Evolutionary conservation across 2,797 vertebrate species (phyloP).

Genomic region (Alectoris magna): DNA sequence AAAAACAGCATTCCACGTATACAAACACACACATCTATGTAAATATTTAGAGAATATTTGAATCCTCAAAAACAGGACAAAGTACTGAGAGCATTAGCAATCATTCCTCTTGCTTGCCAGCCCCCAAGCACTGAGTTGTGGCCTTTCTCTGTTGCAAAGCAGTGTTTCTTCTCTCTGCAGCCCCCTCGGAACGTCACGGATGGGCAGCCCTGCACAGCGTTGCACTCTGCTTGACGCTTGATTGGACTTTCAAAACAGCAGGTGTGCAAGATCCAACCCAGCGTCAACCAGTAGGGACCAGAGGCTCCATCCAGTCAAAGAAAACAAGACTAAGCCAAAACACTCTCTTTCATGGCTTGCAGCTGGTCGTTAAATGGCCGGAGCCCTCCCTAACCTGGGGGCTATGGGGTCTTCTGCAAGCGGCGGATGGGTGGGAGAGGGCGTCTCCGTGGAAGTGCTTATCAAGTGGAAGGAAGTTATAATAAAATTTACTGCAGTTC

Average conservation of each 20-base stretch:
- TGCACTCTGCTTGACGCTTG: conserved; percentile 23
- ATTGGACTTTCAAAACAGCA: conserved; percentile 64
- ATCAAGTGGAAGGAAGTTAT: conserved; percentile 66
- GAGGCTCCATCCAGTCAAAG: conserved; percentile 35
- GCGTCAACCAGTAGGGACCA: conserved; percentile 49
- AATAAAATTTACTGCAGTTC: conserved; percentile 16
- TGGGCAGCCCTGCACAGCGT: neutral
- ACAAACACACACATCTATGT: neutral
- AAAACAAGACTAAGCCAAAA: neutral
- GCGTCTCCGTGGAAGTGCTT: conserved; percentile 21
- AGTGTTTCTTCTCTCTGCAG: conserved; percentile 12
- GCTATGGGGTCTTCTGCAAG: neutral
- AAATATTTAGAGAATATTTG: neutral
- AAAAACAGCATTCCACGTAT: neutral
- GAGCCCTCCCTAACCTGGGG: neutral
- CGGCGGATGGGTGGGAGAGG: neutral
- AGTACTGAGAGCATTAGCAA: neutral
- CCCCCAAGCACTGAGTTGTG: fast-evolving
- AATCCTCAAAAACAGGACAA: neutral
- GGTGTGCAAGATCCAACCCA: conserved; percentile 53
- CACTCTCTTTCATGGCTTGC: conserved; percentile 37
- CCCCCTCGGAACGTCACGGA: neutral
- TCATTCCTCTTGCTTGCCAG: neutral
- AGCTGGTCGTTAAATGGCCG: conserved; percentile 17
- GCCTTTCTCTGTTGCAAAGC: neutral